Evolutionary conservation across 2,797 vertebrate species (phyloP).

Genomic region (Anableps anableps): DNA sequence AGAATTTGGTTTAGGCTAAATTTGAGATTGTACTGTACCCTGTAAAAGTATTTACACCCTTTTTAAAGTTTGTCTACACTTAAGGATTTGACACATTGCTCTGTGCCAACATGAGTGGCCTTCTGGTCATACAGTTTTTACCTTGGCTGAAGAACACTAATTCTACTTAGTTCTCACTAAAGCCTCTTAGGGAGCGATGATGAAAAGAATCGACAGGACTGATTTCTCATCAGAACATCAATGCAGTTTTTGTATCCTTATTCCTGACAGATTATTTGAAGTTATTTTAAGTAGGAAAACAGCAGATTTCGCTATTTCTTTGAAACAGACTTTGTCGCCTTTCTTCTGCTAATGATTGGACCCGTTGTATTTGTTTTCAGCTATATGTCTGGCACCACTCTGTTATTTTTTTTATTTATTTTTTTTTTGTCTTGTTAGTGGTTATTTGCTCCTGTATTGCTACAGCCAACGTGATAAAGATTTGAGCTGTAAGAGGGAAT

Average conservation of each 20-base stretch:
- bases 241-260: not conserved
- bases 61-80: not conserved
- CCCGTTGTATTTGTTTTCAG: not conserved
- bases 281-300: not conserved
- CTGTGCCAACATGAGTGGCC: not conserved
- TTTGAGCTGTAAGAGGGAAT: not conserved
- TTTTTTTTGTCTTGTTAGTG: too few species aligned
- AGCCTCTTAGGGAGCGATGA: not conserved
- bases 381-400: not conserved
- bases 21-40: not conserved
- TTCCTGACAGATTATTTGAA: not conserved
- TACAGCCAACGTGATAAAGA: not conserved
- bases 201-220: not conserved
- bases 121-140: not conserved
- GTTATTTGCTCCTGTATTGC: not conserved
- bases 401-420: not conserved
- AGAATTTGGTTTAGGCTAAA: not conserved
- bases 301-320: too few species aligned
- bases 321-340: not conserved
- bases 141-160: not conserved
- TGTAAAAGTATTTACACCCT: not conserved
- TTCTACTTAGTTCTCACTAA: not conserved
- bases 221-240: not conserved
- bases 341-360: not conserved
- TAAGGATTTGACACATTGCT: not conserved